Evolutionary conservation across 30 jellyfish, hydroid and myxozoan species (phyloP).

Genomic region (Clytia hemisphaerica): DNA sequence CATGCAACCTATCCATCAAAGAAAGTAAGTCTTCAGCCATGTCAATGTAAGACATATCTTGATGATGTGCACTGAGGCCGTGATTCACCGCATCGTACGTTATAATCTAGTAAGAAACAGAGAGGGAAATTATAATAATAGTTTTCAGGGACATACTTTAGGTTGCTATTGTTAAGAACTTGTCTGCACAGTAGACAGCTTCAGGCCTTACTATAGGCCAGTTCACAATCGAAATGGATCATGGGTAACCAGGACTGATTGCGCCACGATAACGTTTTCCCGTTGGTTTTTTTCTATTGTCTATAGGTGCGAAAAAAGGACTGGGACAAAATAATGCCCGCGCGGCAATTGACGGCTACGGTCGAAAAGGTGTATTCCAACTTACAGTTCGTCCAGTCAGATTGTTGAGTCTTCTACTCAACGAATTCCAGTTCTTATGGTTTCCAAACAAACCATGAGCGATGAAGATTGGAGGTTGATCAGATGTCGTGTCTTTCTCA

Average conservation of each 20-base stretch:
- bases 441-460: constrained; percentile 89
- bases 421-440: constrained; percentile 60
- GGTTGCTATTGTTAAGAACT: background rate
- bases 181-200: background rate
- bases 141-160: no score
- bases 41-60: constrained; percentile 56
- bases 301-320: no score
- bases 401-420: constrained; percentile 32
- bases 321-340: background rate
- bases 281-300: no score
- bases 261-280: no score
- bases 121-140: background rate
- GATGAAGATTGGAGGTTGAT: constrained; percentile 39
- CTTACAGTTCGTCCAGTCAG: constrained; percentile 53
- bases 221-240: no score
- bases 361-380: no score
- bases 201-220: no score
- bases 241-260: no score
- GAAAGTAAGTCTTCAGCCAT: constrained; percentile 46
- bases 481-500: background rate
- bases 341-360: no score
- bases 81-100: constrained; percentile 65
- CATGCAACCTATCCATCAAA: constrained; percentile 26
- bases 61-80: constrained; percentile 75
- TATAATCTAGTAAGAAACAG: constrained; percentile 49